Conservation (phyloP, 2,888 invertebrate species). For the Baronia brevicornis region DNA sequence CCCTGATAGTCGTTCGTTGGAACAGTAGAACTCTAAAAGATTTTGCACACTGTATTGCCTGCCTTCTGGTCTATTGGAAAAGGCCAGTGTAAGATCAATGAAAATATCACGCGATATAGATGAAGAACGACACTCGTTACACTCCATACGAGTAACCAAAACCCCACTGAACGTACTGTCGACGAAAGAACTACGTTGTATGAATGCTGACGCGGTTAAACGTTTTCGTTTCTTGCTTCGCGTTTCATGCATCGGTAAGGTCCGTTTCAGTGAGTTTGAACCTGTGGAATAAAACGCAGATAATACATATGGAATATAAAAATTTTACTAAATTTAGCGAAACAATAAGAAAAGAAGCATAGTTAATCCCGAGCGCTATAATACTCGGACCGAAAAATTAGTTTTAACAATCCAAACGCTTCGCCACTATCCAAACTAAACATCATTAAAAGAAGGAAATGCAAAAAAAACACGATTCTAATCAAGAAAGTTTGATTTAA, state of each 20-base stretch:
- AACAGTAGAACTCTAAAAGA: conserved; percentile 3
- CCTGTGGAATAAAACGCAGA: conserved; percentile 26
- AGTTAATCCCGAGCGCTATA: too few relatives aligned
- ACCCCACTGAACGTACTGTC: conserved; percentile 87
- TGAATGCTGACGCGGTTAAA: conserved; percentile 25
- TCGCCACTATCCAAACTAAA: too few relatives aligned
- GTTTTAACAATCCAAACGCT: too few relatives aligned
- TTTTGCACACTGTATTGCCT: neutral
- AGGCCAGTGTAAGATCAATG: conserved; percentile 86
- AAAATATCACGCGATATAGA: conserved; percentile 86
- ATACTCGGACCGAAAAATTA: too few relatives aligned
- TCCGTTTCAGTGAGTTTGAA: conserved; percentile 38
- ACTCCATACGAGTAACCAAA: conserved; percentile 82
- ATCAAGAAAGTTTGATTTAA: too few relatives aligned
- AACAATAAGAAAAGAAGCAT: too few relatives aligned
- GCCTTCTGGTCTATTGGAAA: conserved; percentile 67
- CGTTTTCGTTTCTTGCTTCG: neutral
- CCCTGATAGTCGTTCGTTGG: neutral
- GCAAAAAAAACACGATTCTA: too few relatives aligned
- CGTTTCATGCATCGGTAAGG: conserved; percentile 24
- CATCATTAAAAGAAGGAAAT: too few relatives aligned
- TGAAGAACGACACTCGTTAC: conserved; percentile 81
- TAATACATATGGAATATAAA: neutral
- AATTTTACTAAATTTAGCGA: neutral
- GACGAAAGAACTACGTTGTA: conserved; percentile 59